Evolutionary conservation across 2,797 vertebrate species (phyloP).

Genomic region (Coregonus sp.): DNA sequence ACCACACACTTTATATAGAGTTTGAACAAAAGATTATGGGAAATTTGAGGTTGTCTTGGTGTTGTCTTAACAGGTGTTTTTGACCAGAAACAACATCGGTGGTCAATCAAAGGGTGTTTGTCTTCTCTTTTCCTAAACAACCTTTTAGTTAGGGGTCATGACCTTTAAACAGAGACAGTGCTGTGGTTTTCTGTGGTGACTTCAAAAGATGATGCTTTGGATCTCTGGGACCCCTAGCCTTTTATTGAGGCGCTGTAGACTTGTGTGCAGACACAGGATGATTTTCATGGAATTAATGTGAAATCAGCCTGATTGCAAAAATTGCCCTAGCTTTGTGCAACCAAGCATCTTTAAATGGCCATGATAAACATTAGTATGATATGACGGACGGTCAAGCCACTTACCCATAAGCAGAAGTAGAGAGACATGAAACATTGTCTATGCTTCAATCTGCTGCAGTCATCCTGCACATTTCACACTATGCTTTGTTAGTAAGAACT

Average conservation of each 20-base stretch:
- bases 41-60: background rate
- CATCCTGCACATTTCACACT: background rate
- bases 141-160: background rate
- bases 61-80: background rate
- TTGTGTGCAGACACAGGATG: background rate
- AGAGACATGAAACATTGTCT: background rate
- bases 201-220: background rate
- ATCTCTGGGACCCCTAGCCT: background rate
- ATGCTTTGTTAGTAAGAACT: background rate
- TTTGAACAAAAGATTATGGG: background rate
- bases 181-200: background rate
- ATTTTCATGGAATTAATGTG: background rate
- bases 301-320: too few relatives aligned
- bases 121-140: background rate
- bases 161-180: background rate
- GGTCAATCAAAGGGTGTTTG: background rate
- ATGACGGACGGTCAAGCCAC: background rate
- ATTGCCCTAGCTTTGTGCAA: too few relatives aligned
- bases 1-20: background rate
- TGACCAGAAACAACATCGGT: background rate
- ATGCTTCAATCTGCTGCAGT: background rate
- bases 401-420: background rate
- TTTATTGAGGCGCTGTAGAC: background rate
- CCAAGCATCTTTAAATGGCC: background rate
- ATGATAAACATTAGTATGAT: background rate